A percentile compares a stretch with the other conserved stretches of the same genome.
Evolutionary conservation across 2,888 invertebrate species (phyloP).

Genomic region (Tenthredo scrophulariae): DNA sequence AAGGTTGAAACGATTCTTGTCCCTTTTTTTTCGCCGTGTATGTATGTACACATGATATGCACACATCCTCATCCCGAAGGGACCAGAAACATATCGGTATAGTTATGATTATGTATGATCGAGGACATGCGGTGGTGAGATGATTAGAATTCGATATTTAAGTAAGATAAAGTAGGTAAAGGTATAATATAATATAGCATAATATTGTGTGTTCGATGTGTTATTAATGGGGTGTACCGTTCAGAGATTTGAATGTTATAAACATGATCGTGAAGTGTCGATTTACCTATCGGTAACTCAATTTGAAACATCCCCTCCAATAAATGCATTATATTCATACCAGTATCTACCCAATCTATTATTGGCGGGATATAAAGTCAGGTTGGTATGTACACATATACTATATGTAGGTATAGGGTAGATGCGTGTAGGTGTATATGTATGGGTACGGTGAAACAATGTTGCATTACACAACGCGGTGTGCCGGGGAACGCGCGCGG

Average conservation of each 20-base stretch:
- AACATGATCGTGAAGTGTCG: constrained; percentile 47
- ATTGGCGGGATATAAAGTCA: constrained; percentile 66
- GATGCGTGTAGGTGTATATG: constrained; percentile 19
- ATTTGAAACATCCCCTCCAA: constrained; percentile 64
- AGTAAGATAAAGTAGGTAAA: not conserved
- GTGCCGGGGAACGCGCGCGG: constrained; percentile 38
- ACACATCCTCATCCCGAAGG: not conserved
- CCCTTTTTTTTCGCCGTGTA: not conserved
- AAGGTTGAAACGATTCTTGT: not conserved
- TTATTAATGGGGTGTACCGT: not conserved
- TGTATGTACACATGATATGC: not conserved
- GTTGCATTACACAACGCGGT: constrained; percentile 54
- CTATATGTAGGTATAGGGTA: constrained; percentile 43
- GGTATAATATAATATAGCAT: not conserved
- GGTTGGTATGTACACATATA: constrained; percentile 53
- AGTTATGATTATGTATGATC: not conserved
- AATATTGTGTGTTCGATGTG: not conserved
- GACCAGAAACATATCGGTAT: not conserved
- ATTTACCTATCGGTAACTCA: constrained; percentile 52
- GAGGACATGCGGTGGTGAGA: not conserved
- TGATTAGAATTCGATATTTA: not conserved
- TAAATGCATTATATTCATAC: constrained; percentile 75
- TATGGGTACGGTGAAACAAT: constrained; percentile 57
- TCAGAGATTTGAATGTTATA: constrained; percentile 43
- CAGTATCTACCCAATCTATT: constrained; percentile 71